Evolutionary conservation across 2,888 invertebrate genomes (phyloP).

Genomic region (Oxycera nigricornis): DNA sequence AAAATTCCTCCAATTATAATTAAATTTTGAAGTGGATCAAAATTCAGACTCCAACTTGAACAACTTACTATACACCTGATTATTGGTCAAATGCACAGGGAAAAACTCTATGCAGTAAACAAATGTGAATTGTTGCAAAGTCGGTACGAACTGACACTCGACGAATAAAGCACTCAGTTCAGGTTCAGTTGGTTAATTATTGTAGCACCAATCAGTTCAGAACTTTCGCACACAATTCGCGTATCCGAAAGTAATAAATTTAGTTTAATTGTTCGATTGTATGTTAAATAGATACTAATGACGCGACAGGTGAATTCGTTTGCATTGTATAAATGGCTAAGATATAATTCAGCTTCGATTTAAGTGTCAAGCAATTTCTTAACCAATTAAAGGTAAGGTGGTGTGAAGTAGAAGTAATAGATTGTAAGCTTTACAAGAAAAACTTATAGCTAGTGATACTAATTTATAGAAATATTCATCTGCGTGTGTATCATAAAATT

Average conservation of each 20-base stretch:
- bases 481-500: too few relatives aligned
- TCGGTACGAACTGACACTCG: conserved; percentile 1
- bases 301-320: conserved; percentile 8
- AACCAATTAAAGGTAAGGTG: too few relatives aligned
- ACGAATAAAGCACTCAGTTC: conserved; percentile 1
- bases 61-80: conserved; percentile 1
- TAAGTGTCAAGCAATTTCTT: too few relatives aligned
- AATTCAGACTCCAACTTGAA: background rate
- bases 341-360: too few relatives aligned
- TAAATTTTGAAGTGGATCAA: background rate
- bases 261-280: conserved; percentile 51
- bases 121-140: conserved; percentile 32
- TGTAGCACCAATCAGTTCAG: conserved; percentile 32
- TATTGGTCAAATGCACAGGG: conserved; percentile 10
- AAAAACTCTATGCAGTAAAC: background rate
- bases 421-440: too few relatives aligned
- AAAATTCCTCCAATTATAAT: background rate
- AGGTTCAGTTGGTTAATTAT: conserved; percentile 16
- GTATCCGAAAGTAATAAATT: conserved; percentile 51
- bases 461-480: too few relatives aligned
- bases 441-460: too few relatives aligned
- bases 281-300: conserved; percentile 48
- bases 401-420: too few relatives aligned
- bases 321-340: too few relatives aligned
- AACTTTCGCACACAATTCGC: conserved; percentile 49